phyloP scores from a whole-genome alignment of 2,113 vertebrate genomes.

The Sciurus niger region DNA sequence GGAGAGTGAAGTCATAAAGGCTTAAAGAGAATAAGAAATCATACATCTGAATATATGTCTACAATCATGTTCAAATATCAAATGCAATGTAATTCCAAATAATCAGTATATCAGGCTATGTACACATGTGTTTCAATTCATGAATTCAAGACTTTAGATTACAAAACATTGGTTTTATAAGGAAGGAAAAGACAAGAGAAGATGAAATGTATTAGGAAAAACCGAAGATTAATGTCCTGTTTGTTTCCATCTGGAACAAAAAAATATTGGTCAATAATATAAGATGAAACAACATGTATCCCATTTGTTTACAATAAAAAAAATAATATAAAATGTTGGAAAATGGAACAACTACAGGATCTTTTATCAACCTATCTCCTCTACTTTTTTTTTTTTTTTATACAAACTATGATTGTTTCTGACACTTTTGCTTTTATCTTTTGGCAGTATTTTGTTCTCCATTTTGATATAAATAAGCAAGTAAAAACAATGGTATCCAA shows the following conservation, averaged over 20 bases:
- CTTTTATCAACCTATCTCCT: not conserved
- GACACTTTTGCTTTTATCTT: conserved; percentile 59
- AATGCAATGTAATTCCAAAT: conserved; percentile 57
- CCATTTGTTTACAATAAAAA: no score
- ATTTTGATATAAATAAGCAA: not conserved
- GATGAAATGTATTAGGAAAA: conserved; percentile 23
- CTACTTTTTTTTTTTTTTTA: conserved; percentile 13
- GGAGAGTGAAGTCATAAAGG: not conserved
- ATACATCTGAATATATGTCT: not conserved
- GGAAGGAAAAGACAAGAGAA: conserved; percentile 34
- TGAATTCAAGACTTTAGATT: not conserved
- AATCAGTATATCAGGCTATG: not conserved
- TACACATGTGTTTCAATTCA: not conserved
- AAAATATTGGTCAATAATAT: conserved; percentile 37
- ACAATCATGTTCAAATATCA: not conserved
- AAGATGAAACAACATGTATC: not conserved
- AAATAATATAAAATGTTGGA: conserved; percentile 54
- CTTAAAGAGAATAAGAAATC: conserved; percentile 41
- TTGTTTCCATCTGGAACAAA: not conserved
- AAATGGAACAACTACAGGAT: not conserved
- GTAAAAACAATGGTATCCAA: not conserved
- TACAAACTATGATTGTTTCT: conserved; percentile 30
- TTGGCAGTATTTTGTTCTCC: not conserved
- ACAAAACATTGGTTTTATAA: conserved; percentile 31
- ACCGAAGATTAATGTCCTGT: not conserved